phyloP scores from a whole-genome alignment of 2,797 vertebrate genomes.

The Galaxias olidus region DNA sequence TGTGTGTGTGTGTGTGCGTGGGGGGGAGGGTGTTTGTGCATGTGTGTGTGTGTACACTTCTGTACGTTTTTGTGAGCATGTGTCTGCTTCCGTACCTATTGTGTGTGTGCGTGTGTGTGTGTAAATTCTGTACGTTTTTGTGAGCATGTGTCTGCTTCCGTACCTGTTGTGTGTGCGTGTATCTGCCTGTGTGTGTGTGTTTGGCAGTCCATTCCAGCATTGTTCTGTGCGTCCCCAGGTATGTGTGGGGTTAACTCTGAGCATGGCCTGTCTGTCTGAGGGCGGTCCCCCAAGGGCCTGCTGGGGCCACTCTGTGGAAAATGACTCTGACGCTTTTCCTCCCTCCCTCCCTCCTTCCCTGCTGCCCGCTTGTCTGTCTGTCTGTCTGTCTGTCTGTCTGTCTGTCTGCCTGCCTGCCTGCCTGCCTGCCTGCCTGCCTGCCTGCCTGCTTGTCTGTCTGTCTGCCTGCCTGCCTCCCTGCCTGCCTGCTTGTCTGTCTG shows the following conservation, averaged over 20 bases:
- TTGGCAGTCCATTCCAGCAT: slow-evolving; percentile 26
- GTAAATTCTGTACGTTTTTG: neutral
- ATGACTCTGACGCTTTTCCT: slow-evolving; percentile 76
- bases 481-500: too few relatives aligned
- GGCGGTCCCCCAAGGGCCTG: slow-evolving; percentile 59
- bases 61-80: slow-evolving; percentile 21
- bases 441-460: too few relatives aligned
- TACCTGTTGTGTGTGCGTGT: neutral
- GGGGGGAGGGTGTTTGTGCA: slow-evolving; percentile 13
- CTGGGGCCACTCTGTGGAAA: slow-evolving; percentile 72
- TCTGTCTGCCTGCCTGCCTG: too few relatives aligned
- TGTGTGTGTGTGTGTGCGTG: slow-evolving; percentile 15
- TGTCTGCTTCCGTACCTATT: slow-evolving; percentile 14
- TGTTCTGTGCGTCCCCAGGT: slow-evolving; percentile 55
- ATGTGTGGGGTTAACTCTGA: slow-evolving; percentile 58
- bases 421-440: too few relatives aligned
- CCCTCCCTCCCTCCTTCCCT: slow-evolving; percentile 45
- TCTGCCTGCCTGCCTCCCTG: too few relatives aligned
- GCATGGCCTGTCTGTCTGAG: slow-evolving; percentile 67
- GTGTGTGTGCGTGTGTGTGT: slow-evolving; percentile 1
- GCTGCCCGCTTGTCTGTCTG: neutral
- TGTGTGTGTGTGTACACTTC: slow-evolving; percentile 8
- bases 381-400: too few relatives aligned
- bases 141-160: neutral
- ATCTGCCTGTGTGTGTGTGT: slow-evolving; percentile 1